A percentile compares a stretch with the other conserved stretches of the same genome.
phyloP scores from a whole-genome alignment of 2,888 invertebrate species.

The Patella ulyssiponensis region DNA sequence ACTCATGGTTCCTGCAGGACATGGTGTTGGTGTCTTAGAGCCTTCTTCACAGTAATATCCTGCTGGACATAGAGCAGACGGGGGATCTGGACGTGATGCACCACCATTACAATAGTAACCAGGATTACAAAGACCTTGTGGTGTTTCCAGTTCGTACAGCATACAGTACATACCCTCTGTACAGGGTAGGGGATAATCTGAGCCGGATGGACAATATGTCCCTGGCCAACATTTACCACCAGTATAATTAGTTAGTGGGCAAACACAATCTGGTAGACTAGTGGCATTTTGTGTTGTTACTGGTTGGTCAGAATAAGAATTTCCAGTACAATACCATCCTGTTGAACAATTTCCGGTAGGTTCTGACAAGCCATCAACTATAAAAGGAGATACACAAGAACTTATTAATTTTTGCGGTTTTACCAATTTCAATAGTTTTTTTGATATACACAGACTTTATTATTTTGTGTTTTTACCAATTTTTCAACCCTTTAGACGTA shows the following conservation, averaged over 20 bases:
- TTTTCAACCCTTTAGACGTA: too few relatives aligned
- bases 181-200: constrained; percentile 62
- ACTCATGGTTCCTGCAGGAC: constrained; percentile 66
- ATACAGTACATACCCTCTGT: constrained; percentile 64
- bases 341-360: constrained; percentile 64
- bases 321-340: constrained; percentile 69
- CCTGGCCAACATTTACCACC: constrained; percentile 69
- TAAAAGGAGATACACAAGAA: constrained; percentile 19
- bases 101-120: constrained; percentile 65
- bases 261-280: constrained; percentile 56
- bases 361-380: constrained; percentile 61
- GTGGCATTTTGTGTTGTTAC: constrained; percentile 53
- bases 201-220: constrained; percentile 63
- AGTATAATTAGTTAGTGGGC: constrained; percentile 64
- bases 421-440: background rate
- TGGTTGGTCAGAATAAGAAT: constrained; percentile 59
- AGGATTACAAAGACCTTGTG: constrained; percentile 62
- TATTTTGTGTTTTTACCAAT: too few relatives aligned
- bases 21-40: constrained; percentile 59
- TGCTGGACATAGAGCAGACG: constrained; percentile 53
- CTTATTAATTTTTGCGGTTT: background rate
- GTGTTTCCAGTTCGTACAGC: constrained; percentile 53
- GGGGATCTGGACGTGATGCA: constrained; percentile 56
- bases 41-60: constrained; percentile 63
- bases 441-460: background rate